These are phyloP conservation scores for Pyrocephalus nanus DNA, from an alignment of 2,797 vertebrate genomes.

Conservation along the genomic window DNA sequence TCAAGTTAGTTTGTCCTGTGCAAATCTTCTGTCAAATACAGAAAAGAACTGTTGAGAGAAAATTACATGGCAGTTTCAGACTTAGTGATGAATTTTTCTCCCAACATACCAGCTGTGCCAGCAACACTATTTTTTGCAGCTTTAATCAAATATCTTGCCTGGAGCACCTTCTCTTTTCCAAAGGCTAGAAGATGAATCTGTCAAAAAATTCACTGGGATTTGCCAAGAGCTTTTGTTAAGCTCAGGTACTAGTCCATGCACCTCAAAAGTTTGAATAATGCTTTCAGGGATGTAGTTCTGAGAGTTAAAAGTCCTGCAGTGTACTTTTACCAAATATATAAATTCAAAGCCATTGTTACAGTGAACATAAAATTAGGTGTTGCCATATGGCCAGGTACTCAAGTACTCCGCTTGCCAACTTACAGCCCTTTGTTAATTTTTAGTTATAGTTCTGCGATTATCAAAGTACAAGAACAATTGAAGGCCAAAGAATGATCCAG, in stretches of 20 bases:
- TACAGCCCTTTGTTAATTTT: constrained; percentile 63
- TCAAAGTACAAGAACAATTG: constrained; percentile 51
- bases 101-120: constrained; percentile 86
- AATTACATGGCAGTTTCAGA: constrained; percentile 82
- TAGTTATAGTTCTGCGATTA: constrained; percentile 65
- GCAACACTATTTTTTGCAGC: constrained; percentile 81
- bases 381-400: constrained; percentile 52
- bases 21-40: constrained; percentile 87
- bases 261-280: constrained; percentile 72
- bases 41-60: constrained; percentile 78
- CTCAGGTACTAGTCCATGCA: constrained; percentile 57
- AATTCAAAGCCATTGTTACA: constrained; percentile 55
- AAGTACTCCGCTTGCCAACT: constrained; percentile 61
- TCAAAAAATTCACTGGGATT: constrained; percentile 80
- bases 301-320: constrained; percentile 65
- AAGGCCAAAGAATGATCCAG: constrained; percentile 43
- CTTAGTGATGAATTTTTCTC: constrained; percentile 85
- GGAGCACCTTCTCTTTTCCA: constrained; percentile 80
- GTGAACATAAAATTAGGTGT: constrained; percentile 32
- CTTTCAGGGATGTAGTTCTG: constrained; percentile 66
- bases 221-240: constrained; percentile 77
- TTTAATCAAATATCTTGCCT: constrained; percentile 86
- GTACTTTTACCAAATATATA: constrained; percentile 67
- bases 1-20: constrained; percentile 89
- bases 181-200: constrained; percentile 81